Evolutionary conservation across 2,888 invertebrate species (phyloP), one percentile per base, ranked within the genome.

Genomic region (Callimorpha dominula): DNA sequence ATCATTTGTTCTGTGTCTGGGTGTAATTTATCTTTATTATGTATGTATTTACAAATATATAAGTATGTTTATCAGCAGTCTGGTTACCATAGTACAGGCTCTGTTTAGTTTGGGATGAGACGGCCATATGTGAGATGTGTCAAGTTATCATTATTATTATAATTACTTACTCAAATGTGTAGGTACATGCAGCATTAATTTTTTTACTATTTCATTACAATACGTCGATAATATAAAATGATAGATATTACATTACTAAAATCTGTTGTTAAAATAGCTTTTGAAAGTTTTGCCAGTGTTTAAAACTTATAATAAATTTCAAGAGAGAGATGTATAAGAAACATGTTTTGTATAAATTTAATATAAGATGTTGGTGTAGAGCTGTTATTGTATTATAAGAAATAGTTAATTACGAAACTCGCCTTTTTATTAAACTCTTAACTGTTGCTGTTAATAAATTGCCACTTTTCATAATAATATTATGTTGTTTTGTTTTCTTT

Each of bases 331-430:
- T 54, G 78, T 74, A 67, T 72, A 62, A 4, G 63, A 64, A 69
- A 68, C 72, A 70, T 73, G 69, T 76, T 80, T 71, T 82, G 73
- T 83, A 83, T 76, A 78, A 78, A 74, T 60, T 66, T 67, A 69
- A 43, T 96, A 65, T 84, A 78, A 79, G 79, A 71, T 65, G 84
- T 84, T 82, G 74, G 62, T 65, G 75, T 84, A 82, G 60, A 31
- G 79, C 70, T 84, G 82, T 82, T 84, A 68, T 60, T 72, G 54
- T 65, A 66, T 62, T 68, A 50, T 72, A 71, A 77, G 67, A 72
- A 71, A 60, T 69, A 69, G 46, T 31, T 49, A 54, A 43, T 14
- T 31, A 62, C 8, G 0, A 31, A 46, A 76, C 42, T 74, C 14
- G 60, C 70, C 40, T 60, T 74, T 72, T 67, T 54, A 70, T 62